phyloP scores from a whole-genome alignment of 2,797 vertebrate genomes.

The Falco concolor region DNA sequence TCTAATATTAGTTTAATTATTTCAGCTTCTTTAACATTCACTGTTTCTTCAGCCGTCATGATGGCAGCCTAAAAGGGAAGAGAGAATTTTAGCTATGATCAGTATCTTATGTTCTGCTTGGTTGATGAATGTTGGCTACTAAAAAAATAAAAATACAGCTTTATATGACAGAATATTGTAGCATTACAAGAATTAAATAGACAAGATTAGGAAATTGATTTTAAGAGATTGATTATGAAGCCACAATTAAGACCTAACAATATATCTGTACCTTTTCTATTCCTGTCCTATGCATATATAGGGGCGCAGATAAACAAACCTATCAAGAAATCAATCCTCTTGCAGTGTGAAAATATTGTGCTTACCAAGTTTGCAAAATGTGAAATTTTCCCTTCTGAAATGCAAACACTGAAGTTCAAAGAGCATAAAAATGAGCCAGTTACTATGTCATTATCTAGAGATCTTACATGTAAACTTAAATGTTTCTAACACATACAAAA shows the following conservation, averaged over 20 bases:
- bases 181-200: neutral
- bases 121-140: neutral
- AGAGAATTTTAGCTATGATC: neutral
- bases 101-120: neutral
- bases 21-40: conserved; percentile 94
- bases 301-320: neutral
- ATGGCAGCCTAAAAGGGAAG: conserved; percentile 72
- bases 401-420: neutral
- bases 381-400: neutral
- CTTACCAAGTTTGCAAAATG: neutral
- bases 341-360: neutral
- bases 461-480: neutral
- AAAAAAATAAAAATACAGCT: neutral
- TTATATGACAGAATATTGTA: neutral
- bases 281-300: neutral
- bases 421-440: neutral
- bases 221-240: neutral
- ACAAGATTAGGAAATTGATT: neutral
- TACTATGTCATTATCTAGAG: neutral
- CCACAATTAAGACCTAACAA: neutral
- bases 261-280: neutral
- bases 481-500: neutral
- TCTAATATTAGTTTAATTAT: conserved; percentile 95
- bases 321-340: neutral
- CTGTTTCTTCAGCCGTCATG: conserved; percentile 96